A percentile compares a stretch with the other conserved stretches of the same genome.
These are phyloP conservation scores for Passerina amoena DNA, from an alignment of 2,113 vertebrate genomes.

Conservation along the genomic window DNA sequence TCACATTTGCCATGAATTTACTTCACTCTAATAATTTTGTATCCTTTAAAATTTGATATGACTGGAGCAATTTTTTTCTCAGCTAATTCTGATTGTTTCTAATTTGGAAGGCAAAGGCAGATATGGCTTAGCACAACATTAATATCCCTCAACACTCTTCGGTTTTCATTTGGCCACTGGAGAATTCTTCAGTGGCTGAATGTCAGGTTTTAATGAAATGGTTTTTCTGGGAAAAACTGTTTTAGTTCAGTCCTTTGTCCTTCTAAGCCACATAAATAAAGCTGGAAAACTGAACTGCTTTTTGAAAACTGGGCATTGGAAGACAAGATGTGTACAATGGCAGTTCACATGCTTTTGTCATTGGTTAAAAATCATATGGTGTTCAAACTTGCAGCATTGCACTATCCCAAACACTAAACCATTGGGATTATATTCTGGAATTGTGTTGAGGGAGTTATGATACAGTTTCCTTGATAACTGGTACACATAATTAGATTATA, in stretches of 20 bases:
- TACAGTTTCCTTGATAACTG: neutral
- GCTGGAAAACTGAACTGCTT: neutral
- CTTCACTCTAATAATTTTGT: neutral
- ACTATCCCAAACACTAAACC: neutral
- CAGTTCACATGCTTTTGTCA: neutral
- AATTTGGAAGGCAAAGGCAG: neutral
- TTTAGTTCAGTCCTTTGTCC: neutral
- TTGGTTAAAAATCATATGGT: neutral
- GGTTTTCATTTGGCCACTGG: neutral
- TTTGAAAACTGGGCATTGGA: neutral
- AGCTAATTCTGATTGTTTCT: neutral
- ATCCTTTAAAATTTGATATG: neutral
- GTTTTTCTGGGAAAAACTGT: neutral
- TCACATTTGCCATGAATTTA: neutral
- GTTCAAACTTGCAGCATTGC: neutral
- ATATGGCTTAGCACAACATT: neutral
- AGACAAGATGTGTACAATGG: neutral
- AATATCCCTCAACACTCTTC: neutral
- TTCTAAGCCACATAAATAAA: neutral
- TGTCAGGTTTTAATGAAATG: neutral
- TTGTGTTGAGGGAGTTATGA: neutral
- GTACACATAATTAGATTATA: neutral
- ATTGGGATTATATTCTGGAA: neutral
- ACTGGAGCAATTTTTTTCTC: neutral
- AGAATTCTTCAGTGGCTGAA: neutral